Evolutionary conservation across 2,888 invertebrate genomes (phyloP).

Genomic region (Limnephilus marmoratus): DNA sequence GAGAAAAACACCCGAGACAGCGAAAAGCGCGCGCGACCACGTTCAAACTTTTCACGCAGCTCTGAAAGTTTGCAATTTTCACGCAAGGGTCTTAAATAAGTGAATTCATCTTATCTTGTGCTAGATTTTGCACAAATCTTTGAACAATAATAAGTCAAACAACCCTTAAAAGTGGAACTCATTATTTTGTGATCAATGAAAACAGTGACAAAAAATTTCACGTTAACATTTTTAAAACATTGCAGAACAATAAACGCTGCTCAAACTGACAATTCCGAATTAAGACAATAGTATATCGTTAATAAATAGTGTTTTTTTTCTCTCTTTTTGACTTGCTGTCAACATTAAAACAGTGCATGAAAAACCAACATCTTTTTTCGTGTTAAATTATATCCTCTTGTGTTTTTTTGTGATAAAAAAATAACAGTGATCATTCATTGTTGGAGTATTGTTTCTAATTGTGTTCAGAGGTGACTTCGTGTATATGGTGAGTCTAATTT

Average conservation of each 20-base stretch:
- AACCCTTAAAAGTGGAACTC: too few species aligned
- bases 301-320: not conserved
- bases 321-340: not conserved
- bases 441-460: not conserved
- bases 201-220: not conserved
- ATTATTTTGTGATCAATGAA: not conserved
- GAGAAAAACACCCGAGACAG: not conserved
- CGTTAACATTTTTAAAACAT: not conserved
- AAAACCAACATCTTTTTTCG: not conserved
- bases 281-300: not conserved
- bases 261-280: not conserved
- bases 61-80: not conserved
- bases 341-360: not conserved
- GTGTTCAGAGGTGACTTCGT: not conserved
- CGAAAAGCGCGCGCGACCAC: not conserved
- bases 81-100: not conserved
- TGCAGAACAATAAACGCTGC: not conserved
- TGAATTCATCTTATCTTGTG: not conserved
- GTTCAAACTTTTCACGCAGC: not conserved
- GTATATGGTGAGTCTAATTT: not conserved
- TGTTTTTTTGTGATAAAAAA: conserved; percentile 8
- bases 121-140: not conserved
- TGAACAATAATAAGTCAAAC: not conserved
- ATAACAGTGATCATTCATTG: not conserved
- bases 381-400: not conserved